phyloP scores from a whole-genome alignment of 1,140 invertebrate genomes.

The Hydropsyche tenuis region DNA sequence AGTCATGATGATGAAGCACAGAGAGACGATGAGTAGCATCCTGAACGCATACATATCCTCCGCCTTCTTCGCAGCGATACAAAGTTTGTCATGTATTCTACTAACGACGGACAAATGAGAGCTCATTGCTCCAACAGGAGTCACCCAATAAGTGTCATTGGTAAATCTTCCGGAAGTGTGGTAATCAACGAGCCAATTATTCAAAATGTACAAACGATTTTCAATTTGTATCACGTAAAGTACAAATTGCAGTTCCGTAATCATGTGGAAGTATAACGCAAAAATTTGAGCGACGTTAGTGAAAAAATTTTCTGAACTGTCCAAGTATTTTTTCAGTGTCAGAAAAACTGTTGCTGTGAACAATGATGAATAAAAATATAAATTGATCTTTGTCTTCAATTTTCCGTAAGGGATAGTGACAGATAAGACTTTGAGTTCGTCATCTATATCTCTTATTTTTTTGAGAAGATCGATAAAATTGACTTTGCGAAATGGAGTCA shows the following conservation, averaged over 20 bases:
- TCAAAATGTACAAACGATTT: slow-evolving; percentile 30
- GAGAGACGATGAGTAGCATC: slow-evolving; percentile 29
- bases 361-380: slow-evolving; percentile 21
- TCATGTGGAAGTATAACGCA: slow-evolving; percentile 27
- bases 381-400: slow-evolving; percentile 28
- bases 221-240: slow-evolving; percentile 24
- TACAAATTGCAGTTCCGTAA: slow-evolving; percentile 37
- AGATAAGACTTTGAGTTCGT: slow-evolving; percentile 34
- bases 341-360: background rate
- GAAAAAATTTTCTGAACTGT: background rate
- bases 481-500: slow-evolving; percentile 34
- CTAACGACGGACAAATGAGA: slow-evolving; percentile 36
- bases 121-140: slow-evolving; percentile 32
- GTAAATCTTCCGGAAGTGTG: background rate
- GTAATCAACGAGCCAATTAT: slow-evolving; percentile 34
- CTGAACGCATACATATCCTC: slow-evolving; percentile 34
- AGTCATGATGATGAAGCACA: slow-evolving; percentile 39
- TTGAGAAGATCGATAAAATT: slow-evolving; percentile 24
- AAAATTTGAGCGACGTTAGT: background rate
- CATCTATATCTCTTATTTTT: slow-evolving; percentile 35
- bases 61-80: slow-evolving; percentile 20
- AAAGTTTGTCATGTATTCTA: slow-evolving; percentile 41
- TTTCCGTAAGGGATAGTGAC: slow-evolving; percentile 31
- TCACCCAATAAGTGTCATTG: slow-evolving; percentile 29
- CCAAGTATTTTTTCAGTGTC: background rate